Evolutionary conservation across 2,113 vertebrate genomes (phyloP).

Genomic region (Lophotis ruficrista): DNA sequence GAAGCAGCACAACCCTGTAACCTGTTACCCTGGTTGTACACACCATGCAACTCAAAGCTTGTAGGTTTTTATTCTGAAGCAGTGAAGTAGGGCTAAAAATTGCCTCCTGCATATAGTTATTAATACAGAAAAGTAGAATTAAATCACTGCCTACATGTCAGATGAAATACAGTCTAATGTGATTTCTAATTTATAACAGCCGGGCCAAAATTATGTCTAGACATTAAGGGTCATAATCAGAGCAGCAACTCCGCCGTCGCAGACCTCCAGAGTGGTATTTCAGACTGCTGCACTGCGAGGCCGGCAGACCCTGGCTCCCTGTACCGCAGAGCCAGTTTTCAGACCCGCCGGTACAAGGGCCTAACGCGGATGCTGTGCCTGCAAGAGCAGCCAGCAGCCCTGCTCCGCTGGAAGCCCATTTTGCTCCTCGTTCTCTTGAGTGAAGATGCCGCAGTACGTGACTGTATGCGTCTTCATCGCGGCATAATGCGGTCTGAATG

Average conservation of each 20-base stretch:
- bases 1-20: not conserved
- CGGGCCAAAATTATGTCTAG: not conserved
- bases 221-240: not conserved
- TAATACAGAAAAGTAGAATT: not conserved
- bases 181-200: not conserved
- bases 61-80: not conserved
- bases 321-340: not conserved
- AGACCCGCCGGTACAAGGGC: not conserved
- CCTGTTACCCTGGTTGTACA: not conserved
- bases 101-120: not conserved
- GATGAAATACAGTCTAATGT: not conserved
- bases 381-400: not conserved
- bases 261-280: not conserved
- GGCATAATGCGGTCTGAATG: not conserved
- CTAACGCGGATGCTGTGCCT: not conserved
- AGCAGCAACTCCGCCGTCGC: rapidly evolving
- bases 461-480: rapidly evolving
- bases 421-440: not conserved
- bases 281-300: not conserved
- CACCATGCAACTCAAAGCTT: not conserved
- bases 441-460: rapidly evolving
- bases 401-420: rapidly evolving
- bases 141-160: not conserved
- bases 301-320: not conserved
- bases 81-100: not conserved